Base-by-base conservation (phyloP, 2,888 invertebrate genomes). In the Diogma glabrata region DNA sequence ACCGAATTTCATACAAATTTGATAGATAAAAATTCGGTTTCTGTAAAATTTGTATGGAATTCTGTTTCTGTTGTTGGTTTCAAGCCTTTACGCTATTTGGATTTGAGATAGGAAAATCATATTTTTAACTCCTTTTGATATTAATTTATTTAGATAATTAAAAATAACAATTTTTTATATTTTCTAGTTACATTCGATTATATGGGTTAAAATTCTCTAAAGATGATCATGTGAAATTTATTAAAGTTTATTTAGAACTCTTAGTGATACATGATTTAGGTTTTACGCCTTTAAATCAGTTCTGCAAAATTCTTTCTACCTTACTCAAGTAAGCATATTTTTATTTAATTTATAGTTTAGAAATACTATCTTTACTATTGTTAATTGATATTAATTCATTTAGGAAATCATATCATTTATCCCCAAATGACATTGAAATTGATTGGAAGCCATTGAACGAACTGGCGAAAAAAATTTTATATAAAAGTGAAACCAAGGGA, bases 191-290 rank as follows among this genome's bases (percentile, higher is more conserved):
- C 63, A 78, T 93, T 50, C 78, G 81, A 60, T 72, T 91, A 53
- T 89, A 90, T 72, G 90, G 90, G 6, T 67, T 85, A 56, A 89
- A 88, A 65, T 92, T 95, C 69, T 82, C 85, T 2, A 94, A 93
- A 67, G 85, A 87, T 58, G 93, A 94, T 65, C 94, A 95, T 66
- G 76, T 94, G 48, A 71, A 76, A 16, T 75, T 95, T 47, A 79
- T 94, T 45, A 83, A 88, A 62, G 66, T 93, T 52, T 76, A 84
- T 52, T 86, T 83, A 67, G 84, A 92, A 63, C 69, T 91, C 54
- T 69, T 88, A 28, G 77, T 79, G 12, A 82, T 86, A 60, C 84
- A 87, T 38, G 79, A 87, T 59, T 71, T 90, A 53, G 89, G 91
- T 14, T 43, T 43, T 9, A 43, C 20, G 14, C 22, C 20, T 4